These are phyloP conservation scores for Onthophagus taurus DNA, from an alignment of 1,140 invertebrate species.

Conservation along the genomic window DNA sequence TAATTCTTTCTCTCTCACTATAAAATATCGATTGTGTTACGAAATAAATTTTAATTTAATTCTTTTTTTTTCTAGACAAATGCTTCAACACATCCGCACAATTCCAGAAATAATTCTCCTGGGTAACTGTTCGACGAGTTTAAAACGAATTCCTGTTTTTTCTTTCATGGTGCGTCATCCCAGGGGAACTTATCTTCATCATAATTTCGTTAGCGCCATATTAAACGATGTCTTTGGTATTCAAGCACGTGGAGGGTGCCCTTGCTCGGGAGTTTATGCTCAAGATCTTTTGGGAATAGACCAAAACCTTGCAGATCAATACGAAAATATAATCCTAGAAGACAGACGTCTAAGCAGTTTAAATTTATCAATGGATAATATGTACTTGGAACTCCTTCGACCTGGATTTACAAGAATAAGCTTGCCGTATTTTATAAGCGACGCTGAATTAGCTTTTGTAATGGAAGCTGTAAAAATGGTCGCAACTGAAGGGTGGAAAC, in stretches of 20 bases:
- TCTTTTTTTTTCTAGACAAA: constrained; percentile 50
- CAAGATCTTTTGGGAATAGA: constrained; percentile 78
- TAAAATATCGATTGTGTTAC: too few relatives aligned
- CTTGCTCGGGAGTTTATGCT: constrained; percentile 74
- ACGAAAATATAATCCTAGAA: constrained; percentile 66
- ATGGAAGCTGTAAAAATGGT: constrained; percentile 80
- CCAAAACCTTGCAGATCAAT: constrained; percentile 60
- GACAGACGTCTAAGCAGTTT: constrained; percentile 53
- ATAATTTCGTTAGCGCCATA: constrained; percentile 80
- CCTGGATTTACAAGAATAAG: constrained; percentile 82
- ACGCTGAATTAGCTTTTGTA: constrained; percentile 70
- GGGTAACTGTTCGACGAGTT: constrained; percentile 54
- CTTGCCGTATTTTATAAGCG: constrained; percentile 76
- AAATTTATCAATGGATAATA: constrained; percentile 53
- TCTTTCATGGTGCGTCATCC: constrained; percentile 79
- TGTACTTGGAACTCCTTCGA: constrained; percentile 61
- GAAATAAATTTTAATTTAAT: too few relatives aligned
- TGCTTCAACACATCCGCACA: constrained; percentile 59
- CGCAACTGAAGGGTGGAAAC: constrained; percentile 79
- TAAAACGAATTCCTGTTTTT: constrained; percentile 69
- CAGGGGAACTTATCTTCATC: constrained; percentile 72
- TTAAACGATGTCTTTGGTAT: constrained; percentile 90
- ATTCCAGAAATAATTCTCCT: constrained; percentile 72
- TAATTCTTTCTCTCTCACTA: too few relatives aligned
- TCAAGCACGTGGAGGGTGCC: constrained; percentile 77